Percentiles rank a stretch among this genome's conserved stretches.
Conservation (phyloP, 2,113 vertebrate genomes). For the rat (Rattus norvegicus) region GRCr8 NC_086020.1:51243001-51243500, state of each 20-base stretch:
- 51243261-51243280: background rate
- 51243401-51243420: background rate
- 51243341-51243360: background rate
- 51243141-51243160: background rate
- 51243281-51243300: slow-evolving; percentile 8
- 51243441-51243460: background rate
- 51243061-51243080: too few relatives aligned
- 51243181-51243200: background rate
- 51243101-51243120: background rate
- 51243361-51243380: background rate
- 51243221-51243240: background rate
- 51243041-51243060: too few relatives aligned
- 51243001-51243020: too few relatives aligned
- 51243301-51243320: slow-evolving; percentile 33
- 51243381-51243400: background rate
- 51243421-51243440: slow-evolving; percentile 2
- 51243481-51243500: background rate
- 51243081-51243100: too few relatives aligned
- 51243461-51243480: background rate
- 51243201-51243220: background rate
- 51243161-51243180: background rate
- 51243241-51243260: background rate
- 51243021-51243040: too few relatives aligned
- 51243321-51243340: background rate
- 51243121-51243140: background rate